Evolutionary conservation across 2,888 invertebrate species (phyloP).

Genomic region (Drosophila paramelanica): DNA sequence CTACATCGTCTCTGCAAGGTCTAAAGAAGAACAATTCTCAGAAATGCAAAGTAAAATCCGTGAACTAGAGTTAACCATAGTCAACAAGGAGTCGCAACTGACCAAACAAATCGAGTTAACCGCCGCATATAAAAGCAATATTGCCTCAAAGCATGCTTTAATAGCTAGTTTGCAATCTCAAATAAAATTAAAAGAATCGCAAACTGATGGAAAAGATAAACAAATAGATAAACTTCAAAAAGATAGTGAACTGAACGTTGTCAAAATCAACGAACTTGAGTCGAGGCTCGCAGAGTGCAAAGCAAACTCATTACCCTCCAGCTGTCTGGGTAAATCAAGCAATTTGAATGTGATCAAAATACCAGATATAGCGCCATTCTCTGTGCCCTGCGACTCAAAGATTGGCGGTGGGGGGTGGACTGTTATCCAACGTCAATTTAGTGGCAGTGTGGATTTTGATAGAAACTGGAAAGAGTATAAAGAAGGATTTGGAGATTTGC

Average conservation of each 20-base stretch:
- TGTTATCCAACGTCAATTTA: slow-evolving; percentile 85
- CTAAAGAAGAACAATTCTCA: slow-evolving; percentile 1
- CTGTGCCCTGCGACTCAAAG: slow-evolving; percentile 79
- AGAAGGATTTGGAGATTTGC: slow-evolving; percentile 89
- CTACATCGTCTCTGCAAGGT: neutral
- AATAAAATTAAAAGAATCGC: too few relatives aligned
- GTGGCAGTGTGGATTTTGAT: slow-evolving; percentile 88
- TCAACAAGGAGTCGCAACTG: neutral
- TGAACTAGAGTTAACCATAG: neutral
- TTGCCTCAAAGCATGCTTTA: neutral
- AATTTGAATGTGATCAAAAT: neutral
- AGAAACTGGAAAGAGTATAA: slow-evolving; percentile 88
- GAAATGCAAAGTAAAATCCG: neutral
- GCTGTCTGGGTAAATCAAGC: neutral
- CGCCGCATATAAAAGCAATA: too few relatives aligned
- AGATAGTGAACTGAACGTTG: too few relatives aligned
- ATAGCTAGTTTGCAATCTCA: too few relatives aligned
- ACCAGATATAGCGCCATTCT: neutral
- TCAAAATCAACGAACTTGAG: too few relatives aligned
- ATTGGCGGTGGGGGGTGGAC: slow-evolving; percentile 86
- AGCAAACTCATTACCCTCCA: neutral
- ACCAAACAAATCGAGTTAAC: neutral
- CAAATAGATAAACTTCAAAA: too few relatives aligned
- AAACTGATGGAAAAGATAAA: neutral
- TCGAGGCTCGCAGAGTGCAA: too few relatives aligned